phyloP scores from a whole-genome alignment of 2,113 vertebrate genomes.

The Mustelus asterias region DNA sequence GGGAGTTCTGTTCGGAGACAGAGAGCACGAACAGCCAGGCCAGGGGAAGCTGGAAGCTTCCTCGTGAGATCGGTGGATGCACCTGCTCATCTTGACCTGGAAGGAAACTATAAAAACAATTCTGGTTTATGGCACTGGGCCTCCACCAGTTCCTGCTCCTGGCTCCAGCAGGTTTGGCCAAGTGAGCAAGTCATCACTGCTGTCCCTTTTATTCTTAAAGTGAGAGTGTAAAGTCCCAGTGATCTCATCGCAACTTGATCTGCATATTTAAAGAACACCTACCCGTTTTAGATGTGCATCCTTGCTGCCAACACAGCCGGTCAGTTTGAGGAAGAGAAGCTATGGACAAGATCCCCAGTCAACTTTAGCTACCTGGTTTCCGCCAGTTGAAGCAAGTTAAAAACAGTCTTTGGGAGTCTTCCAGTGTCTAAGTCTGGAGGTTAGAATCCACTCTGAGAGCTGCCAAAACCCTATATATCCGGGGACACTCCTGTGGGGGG shows the following conservation, averaged over 20 bases:
- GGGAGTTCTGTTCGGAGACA: not conserved
- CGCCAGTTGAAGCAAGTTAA: too few relatives aligned
- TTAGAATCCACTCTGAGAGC: too few relatives aligned
- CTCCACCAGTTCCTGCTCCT: not conserved
- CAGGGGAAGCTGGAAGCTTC: not conserved
- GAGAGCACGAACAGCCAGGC: not conserved
- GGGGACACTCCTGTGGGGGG: too few relatives aligned
- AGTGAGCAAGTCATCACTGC: not conserved
- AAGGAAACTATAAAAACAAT: not conserved
- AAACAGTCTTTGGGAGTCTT: too few relatives aligned
- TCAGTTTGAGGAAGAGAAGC: too few relatives aligned
- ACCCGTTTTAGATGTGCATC: too few relatives aligned
- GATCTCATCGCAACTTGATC: not conserved
- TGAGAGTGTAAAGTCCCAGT: not conserved
- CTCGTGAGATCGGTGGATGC: not conserved
- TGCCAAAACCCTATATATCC: too few relatives aligned
- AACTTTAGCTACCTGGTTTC: too few relatives aligned
- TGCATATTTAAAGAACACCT: too few relatives aligned
- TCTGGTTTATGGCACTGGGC: not conserved
- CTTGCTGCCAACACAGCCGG: too few relatives aligned
- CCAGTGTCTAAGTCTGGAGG: too few relatives aligned
- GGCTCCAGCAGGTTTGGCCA: not conserved
- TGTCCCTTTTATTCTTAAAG: not conserved
- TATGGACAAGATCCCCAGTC: too few relatives aligned
- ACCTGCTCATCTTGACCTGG: not conserved